Percentiles rank a stretch among this genome's conserved stretches.
phyloP scores from a whole-genome alignment of 2,888 invertebrate genomes.

The Thymelicus lineola region DNA sequence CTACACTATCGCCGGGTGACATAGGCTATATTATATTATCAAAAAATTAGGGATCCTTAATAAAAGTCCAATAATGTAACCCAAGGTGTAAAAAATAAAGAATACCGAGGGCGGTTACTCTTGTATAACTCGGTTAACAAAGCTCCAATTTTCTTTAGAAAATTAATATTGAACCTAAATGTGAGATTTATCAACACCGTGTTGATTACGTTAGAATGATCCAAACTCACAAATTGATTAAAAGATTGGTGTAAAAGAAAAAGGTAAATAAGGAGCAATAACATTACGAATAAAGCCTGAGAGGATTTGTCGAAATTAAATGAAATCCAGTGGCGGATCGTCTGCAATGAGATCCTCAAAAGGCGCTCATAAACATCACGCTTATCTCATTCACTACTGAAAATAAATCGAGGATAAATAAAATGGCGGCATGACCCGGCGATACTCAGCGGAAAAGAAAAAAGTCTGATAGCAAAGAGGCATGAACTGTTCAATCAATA shows the following conservation, averaged over 20 bases:
- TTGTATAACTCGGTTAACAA: too few species aligned
- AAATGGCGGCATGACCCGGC: constrained; percentile 40
- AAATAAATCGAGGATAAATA: constrained; percentile 42
- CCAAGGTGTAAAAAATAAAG: too few species aligned
- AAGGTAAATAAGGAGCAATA: constrained; percentile 2
- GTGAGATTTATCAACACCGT: too few species aligned
- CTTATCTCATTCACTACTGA: constrained; percentile 39
- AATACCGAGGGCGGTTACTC: too few species aligned
- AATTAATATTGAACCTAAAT: too few species aligned
- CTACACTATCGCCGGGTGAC: too few species aligned
- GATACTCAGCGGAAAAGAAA: constrained; percentile 39
- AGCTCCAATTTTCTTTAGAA: too few species aligned
- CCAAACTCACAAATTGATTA: not conserved
- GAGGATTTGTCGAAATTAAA: constrained; percentile 9
- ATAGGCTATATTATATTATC: too few species aligned
- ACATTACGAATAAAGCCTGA: constrained; percentile 1
- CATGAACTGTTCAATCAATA: constrained; percentile 40
- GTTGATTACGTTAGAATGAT: too few species aligned
- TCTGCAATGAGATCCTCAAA: constrained; percentile 18
- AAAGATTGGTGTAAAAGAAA: not conserved
- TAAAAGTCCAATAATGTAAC: too few species aligned
- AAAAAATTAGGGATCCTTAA: too few species aligned
- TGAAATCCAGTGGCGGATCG: not conserved
- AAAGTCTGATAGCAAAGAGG: constrained; percentile 35
- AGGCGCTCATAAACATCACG: constrained; percentile 28